Percentiles rank a stretch among this genome's conserved stretches.
phyloP scores from a whole-genome alignment of 2,888 invertebrate genomes.

The Apamea epomidion region DNA sequence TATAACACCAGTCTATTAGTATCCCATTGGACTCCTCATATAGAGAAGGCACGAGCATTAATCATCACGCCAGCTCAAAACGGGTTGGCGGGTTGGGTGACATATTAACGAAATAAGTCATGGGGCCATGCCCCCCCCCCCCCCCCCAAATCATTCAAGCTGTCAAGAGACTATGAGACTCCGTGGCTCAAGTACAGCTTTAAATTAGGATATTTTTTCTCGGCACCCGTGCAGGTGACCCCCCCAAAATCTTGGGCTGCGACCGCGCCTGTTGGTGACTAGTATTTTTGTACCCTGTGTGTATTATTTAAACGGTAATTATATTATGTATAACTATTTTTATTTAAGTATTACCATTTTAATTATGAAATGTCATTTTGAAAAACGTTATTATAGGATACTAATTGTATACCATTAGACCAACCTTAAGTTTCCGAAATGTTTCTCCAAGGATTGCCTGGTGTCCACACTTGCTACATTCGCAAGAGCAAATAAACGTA shows the following conservation, averaged over 20 bases:
- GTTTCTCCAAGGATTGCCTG: slow-evolving; percentile 94
- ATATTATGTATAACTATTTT: neutral
- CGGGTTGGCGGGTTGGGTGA: neutral
- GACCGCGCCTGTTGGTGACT: too few species aligned
- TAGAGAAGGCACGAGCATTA: too few species aligned
- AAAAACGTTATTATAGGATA: too few species aligned
- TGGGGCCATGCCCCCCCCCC: too few species aligned
- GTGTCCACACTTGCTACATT: slow-evolving; percentile 99
- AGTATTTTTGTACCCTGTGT: neutral
- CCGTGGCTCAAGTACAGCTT: too few species aligned
- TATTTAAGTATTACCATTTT: neutral
- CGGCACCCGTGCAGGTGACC: too few species aligned
- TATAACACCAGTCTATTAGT: neutral
- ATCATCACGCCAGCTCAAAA: neutral
- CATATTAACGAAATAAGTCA: too few species aligned
- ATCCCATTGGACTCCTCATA: neutral
- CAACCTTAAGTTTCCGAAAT: slow-evolving; percentile 94
- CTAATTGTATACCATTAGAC: neutral
- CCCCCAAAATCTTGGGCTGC: too few species aligned
- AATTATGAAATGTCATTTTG: neutral
- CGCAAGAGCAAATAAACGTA: slow-evolving; percentile 96
- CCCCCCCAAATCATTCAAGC: neutral
- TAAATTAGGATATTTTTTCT: too few species aligned
- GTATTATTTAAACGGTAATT: neutral
- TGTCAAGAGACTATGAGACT: too few species aligned